Evolutionary conservation across 1,140 invertebrate genomes (phyloP).

Genomic region (Oscheius sp.): DNA sequence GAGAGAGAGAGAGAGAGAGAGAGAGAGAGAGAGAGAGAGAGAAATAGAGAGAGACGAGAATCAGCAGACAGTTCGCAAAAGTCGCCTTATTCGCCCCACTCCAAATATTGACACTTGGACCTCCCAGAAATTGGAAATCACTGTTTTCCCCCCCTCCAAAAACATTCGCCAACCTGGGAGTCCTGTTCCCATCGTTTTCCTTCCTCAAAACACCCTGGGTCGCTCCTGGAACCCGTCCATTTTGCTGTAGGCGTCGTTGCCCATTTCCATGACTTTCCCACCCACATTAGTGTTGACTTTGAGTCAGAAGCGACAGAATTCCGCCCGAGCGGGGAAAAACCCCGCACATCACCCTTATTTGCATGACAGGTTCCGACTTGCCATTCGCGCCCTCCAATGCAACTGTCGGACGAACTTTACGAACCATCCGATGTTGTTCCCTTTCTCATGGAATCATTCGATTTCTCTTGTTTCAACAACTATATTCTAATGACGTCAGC

Average conservation of each 20-base stretch:
- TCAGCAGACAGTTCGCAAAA: no score
- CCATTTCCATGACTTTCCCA: background rate
- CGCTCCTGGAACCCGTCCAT: background rate
- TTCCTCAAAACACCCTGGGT: background rate
- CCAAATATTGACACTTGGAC: no score
- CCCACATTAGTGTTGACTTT: background rate
- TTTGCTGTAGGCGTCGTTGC: background rate
- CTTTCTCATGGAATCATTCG: background rate
- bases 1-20: no score
- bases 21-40: no score
- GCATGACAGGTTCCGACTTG: conserved; percentile 4
- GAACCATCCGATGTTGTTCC: background rate
- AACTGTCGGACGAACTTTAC: background rate
- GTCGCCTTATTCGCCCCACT: no score
- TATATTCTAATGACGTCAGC: background rate
- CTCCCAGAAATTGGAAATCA: no score
- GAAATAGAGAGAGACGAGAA: no score
- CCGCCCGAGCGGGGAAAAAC: background rate
- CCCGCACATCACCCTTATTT: background rate
- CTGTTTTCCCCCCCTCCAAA: no score
- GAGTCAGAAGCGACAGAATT: background rate
- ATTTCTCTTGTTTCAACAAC: background rate
- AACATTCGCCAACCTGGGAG: no score
- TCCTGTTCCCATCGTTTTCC: background rate
- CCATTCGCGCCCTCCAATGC: conserved; percentile 1